Percentiles rank a stretch among this genome's conserved stretches.
phyloP scores from a whole-genome alignment of 2,113 vertebrate species.

The Cyanoderma ruficeps region DNA sequence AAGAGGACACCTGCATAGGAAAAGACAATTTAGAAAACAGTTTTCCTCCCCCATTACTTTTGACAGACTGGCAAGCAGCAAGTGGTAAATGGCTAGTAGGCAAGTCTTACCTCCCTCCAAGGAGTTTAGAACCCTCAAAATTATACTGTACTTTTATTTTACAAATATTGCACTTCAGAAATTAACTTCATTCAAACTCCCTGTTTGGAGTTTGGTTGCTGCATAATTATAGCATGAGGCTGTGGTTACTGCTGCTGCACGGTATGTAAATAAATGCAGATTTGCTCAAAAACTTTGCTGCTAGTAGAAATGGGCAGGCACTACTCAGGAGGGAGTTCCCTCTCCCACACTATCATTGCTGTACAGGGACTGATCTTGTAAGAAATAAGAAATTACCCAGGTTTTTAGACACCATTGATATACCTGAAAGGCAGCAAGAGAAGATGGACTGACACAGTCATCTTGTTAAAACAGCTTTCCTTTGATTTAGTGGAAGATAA shows the following conservation, averaged over 20 bases:
- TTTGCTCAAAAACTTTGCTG: neutral
- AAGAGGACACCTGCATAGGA: neutral
- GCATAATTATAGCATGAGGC: neutral
- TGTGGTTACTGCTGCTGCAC: neutral
- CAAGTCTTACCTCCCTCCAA: neutral
- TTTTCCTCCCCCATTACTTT: neutral
- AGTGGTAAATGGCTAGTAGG: neutral
- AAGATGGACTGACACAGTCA: neutral
- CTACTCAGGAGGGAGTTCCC: neutral
- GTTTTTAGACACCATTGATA: neutral
- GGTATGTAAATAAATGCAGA: neutral
- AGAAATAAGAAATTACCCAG: neutral
- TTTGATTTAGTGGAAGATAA: neutral
- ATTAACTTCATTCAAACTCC: neutral
- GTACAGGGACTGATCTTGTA: neutral
- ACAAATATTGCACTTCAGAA: neutral
- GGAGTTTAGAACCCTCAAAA: neutral
- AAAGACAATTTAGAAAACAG: neutral
- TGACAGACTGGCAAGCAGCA: neutral
- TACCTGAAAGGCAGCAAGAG: accelerated
- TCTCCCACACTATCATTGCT: neutral
- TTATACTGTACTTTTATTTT: neutral
- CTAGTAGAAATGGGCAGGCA: neutral
- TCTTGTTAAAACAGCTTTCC: neutral
- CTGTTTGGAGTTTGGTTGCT: neutral